Evolutionary conservation across 2,888 invertebrate species (phyloP), one percentile per base, ranked within the genome.

Genomic region (Ecliptopera silaceata): DNA sequence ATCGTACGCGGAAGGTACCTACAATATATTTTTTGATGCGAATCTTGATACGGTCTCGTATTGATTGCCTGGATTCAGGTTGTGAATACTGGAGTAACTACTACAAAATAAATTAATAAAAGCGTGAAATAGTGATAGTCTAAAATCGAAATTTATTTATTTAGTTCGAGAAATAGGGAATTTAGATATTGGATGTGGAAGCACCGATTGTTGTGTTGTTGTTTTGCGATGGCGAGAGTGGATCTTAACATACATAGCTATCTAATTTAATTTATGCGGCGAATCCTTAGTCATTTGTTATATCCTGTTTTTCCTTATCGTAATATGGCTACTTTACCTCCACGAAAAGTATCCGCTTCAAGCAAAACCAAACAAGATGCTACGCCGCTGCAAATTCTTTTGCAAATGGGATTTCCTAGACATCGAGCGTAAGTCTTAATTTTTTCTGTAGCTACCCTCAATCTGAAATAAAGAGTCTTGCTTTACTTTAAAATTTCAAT

Each of bases 351-450:
- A 83, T 93, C 94, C 48, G 93, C 95, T 53, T 94, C 95, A 8
- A 94, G 94, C 59, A 95, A 94, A 86, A 93, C 94, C 69, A 96
- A 95, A 82, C 95, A 95, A 80, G 93, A 95, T 84, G 85, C 94
- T 63, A 94, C 95, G 36, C 96, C 97, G 4, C 88, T 97, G 65
- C 96, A 97, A 89, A 96, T 95, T 54, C 90, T 97, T 32, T 86
- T 97, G 63, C 97, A 97, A 87, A 96, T 97, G 95, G 97, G 97
- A 31, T 97, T 97, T 85, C 94, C 96, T 3, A 95, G 95, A 86
- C 95, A 96, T 74, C 93, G 97, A 91, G 97, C 96, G 97, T 97
- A 93, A 94, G 96, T 94, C 31, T 3, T 38, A 8, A 11, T 4
- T 17, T 17, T 12, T 0, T 15, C 8, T 36, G 3, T 15, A 10